phyloP scores from a whole-genome alignment of 2,113 vertebrate genomes.

The Rallus limicola region DNA sequence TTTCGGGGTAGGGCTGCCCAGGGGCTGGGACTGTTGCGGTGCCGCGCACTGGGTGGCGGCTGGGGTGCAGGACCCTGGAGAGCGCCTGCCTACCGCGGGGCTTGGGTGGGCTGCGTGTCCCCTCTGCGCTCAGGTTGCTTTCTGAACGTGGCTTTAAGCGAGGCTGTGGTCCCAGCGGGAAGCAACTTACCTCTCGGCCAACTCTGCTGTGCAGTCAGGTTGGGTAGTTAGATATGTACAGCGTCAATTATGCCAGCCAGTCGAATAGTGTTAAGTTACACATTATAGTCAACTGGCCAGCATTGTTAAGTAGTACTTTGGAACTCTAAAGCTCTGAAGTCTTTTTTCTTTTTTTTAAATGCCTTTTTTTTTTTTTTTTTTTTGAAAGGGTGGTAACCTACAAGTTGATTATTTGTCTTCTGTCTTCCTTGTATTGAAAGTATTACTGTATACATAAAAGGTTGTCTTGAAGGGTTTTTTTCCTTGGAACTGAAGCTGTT shows the following conservation, averaged over 20 bases:
- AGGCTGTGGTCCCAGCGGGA: accelerated
- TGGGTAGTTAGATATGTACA: accelerated
- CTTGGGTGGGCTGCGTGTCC: background rate
- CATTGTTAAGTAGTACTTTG: background rate
- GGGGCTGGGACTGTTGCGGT: accelerated
- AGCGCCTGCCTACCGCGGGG: background rate
- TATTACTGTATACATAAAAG: background rate
- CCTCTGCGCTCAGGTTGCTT: background rate
- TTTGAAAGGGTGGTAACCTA: background rate
- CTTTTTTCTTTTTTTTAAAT: too few relatives aligned
- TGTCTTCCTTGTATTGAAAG: background rate
- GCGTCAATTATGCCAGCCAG: accelerated
- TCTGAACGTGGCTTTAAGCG: accelerated
- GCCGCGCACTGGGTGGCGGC: accelerated
- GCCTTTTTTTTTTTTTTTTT: background rate
- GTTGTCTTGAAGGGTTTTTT: background rate
- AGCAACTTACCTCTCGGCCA: background rate
- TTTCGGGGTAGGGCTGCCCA: background rate
- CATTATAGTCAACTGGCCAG: accelerated
- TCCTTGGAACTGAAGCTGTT: background rate
- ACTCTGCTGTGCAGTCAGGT: background rate
- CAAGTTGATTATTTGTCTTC: background rate
- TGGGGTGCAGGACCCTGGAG: background rate
- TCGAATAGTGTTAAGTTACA: background rate
- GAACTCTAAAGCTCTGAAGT: background rate